These are phyloP conservation scores for Drosophila quinaria DNA, from an alignment of 2,888 invertebrate genomes.

Conservation along the genomic window DNA sequence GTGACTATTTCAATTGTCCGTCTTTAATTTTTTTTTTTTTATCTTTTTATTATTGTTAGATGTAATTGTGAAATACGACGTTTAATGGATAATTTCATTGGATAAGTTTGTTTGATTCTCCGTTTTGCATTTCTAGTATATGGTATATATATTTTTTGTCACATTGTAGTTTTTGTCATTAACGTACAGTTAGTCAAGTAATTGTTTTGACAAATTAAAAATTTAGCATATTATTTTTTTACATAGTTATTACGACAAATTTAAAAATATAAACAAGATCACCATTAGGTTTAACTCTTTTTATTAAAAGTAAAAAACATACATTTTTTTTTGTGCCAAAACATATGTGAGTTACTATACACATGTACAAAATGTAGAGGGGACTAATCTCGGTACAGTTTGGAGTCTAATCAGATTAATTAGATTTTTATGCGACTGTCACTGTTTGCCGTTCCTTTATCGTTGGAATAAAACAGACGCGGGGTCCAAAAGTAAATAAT, in stretches of 20 bases:
- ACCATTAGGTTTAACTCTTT: too few relatives aligned
- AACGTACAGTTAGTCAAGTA: background rate
- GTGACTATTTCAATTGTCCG: constrained; percentile 64
- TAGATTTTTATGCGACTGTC: constrained; percentile 15
- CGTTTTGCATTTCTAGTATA: constrained; percentile 12
- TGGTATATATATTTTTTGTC: background rate
- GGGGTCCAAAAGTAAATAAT: constrained; percentile 31
- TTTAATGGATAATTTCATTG: constrained; percentile 17
- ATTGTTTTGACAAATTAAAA: background rate
- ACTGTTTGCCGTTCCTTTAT: constrained; percentile 14
- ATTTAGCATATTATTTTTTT: too few relatives aligned
- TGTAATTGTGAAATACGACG: constrained; percentile 48
- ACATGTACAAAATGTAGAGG: too few relatives aligned
- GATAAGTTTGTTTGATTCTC: background rate
- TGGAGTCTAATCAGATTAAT: constrained; percentile 22
- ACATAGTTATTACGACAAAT: background rate
- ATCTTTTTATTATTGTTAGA: constrained; percentile 26
- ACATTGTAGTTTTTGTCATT: background rate
- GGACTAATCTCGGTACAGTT: background rate
- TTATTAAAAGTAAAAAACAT: too few relatives aligned
- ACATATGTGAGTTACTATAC: too few relatives aligned
- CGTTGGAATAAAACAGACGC: background rate
- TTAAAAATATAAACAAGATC: too few relatives aligned
- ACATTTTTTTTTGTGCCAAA: too few relatives aligned
- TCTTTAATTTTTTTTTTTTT: constrained; percentile 13